These are phyloP conservation scores for Drosophila nebulosa DNA, from an alignment of 1,140 invertebrate species.

Conservation along the genomic window DNA sequence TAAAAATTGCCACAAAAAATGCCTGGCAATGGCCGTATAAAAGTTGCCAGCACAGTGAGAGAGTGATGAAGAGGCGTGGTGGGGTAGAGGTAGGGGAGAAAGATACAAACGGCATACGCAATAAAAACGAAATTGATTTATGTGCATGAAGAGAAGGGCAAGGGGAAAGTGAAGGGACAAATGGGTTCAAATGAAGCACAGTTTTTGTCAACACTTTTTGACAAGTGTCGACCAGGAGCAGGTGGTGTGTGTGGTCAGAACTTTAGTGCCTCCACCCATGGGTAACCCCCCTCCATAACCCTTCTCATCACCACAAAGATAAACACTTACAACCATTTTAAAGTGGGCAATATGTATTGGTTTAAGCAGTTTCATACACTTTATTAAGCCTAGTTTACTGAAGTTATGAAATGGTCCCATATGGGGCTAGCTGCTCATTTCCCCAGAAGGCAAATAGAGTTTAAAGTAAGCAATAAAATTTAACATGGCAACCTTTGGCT, in stretches of 20 bases:
- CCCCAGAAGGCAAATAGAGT: too few relatives aligned
- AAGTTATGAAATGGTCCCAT: not conserved
- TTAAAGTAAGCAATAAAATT: too few relatives aligned
- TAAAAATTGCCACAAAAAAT: slow-evolving; percentile 49
- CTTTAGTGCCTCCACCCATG: not conserved
- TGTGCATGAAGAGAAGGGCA: slow-evolving; percentile 40
- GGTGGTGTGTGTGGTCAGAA: slow-evolving; percentile 10
- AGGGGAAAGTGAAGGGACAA: not conserved
- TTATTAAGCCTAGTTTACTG: not conserved
- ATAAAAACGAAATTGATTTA: slow-evolving; percentile 75
- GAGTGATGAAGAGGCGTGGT: not conserved
- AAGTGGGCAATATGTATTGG: not conserved
- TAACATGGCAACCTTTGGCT: too few relatives aligned
- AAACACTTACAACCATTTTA: not conserved
- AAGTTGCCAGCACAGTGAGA: slow-evolving; percentile 16
- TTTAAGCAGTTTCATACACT: not conserved
- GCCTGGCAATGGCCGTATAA: slow-evolving; percentile 51
- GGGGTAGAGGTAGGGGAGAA: not conserved
- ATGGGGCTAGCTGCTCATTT: not conserved
- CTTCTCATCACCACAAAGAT: not conserved
- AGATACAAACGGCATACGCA: slow-evolving; percentile 56
- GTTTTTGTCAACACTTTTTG: slow-evolving; percentile 43
- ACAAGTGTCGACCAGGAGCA: not conserved
- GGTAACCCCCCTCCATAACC: not conserved
- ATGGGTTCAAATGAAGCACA: slow-evolving; percentile 33